Conservation (phyloP, 2,797 vertebrate species). For the Ateles fusciceps region DNA sequence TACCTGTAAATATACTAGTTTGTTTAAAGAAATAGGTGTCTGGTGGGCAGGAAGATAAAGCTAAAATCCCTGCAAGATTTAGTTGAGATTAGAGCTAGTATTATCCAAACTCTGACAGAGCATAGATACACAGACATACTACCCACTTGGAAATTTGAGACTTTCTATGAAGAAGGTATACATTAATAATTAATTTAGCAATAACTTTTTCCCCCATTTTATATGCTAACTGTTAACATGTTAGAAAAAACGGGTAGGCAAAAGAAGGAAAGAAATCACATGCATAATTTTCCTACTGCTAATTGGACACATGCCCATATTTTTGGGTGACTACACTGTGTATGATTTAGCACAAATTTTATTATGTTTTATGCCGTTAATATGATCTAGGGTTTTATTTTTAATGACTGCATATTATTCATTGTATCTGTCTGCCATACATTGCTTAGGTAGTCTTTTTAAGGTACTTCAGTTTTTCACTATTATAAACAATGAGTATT, state of each 20-base stretch:
- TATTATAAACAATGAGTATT: not conserved
- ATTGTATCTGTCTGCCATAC: not conserved
- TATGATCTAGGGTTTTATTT: not conserved
- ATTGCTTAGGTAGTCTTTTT: not conserved
- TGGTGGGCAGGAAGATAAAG: not conserved
- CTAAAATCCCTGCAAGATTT: not conserved
- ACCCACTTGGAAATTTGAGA: not conserved
- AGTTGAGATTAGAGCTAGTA: not conserved
- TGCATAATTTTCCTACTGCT: not conserved
- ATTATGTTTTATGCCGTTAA: not conserved
- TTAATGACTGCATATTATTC: not conserved
- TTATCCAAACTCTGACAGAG: not conserved
- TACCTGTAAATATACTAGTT: not conserved
- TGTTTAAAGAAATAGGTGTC: not conserved
- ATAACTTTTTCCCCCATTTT: not conserved
- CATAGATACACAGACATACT: not conserved
- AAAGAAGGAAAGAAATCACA: not conserved
- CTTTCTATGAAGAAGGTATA: not conserved
- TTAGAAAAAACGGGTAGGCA: not conserved
- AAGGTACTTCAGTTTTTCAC: not conserved
- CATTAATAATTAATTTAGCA: constrained; percentile 20
- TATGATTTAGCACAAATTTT: not conserved
- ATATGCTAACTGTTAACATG: not conserved
- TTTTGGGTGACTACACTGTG: not conserved
- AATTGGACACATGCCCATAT: not conserved